These are phyloP conservation scores for Octonoba sinensis DNA, from an alignment of 2,888 invertebrate genomes.

Conservation along the genomic window DNA sequence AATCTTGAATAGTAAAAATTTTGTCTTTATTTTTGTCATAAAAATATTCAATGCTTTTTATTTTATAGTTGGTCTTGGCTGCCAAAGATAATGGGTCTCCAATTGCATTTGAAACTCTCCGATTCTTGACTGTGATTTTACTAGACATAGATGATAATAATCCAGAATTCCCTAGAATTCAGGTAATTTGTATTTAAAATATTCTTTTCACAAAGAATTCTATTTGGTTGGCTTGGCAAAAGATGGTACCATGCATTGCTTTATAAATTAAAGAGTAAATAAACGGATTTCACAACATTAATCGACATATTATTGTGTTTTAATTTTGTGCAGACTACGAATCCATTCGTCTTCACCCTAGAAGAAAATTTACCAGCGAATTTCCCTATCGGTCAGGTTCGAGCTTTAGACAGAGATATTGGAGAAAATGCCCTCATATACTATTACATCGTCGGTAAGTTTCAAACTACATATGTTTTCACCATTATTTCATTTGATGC, in stretches of 20 bases:
- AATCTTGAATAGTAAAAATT: too few species aligned
- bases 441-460: constrained; percentile 73
- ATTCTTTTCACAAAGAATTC: too few species aligned
- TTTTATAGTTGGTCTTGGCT: constrained; percentile 80
- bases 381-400: constrained; percentile 76
- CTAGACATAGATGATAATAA: constrained; percentile 86
- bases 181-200: constrained; percentile 28
- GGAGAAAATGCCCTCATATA: constrained; percentile 86
- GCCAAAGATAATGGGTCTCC: constrained; percentile 88
- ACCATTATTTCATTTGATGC: too few species aligned
- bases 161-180: constrained; percentile 78
- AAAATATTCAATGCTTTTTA: neutral
- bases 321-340: constrained; percentile 49
- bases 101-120: constrained; percentile 82
- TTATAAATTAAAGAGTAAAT: too few species aligned
- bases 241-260: neutral
- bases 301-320: too few species aligned
- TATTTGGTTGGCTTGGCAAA: neutral
- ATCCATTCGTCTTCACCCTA: constrained; percentile 79
- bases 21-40: too few species aligned
- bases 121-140: constrained; percentile 81
- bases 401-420: constrained; percentile 82
- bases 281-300: too few species aligned
- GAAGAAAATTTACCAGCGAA: constrained; percentile 79
- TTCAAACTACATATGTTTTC: neutral